Evolutionary conservation across 2,888 invertebrate species (phyloP), one percentile per base, ranked within the genome.

Genomic region (Athalia rosae): DNA sequence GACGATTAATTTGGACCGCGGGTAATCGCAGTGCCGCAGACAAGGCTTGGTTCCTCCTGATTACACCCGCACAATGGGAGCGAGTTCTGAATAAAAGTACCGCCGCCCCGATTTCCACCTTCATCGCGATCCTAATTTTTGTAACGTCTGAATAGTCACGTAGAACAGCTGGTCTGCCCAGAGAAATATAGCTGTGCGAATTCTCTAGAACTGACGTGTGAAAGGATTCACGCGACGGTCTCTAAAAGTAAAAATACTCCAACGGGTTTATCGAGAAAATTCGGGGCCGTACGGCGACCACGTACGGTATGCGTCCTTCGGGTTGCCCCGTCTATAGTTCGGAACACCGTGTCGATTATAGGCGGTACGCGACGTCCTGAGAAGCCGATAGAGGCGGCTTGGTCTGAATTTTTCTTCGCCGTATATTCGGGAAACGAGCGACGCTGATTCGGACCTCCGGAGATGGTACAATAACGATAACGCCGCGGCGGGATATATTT

Each of bases 161-260:
- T 71, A 71, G 58, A 71, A 58, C 71, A 71, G 71, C 45, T 71
- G 58, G 58, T 71, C 71, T 53, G 7, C n/a, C 9, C 9, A 9
- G 4, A 6, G 53, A 11, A 53, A 9, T 7, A 53, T n/a, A 53
- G n/a, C n/a, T 11, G 53, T n/a, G 4, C n/a, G n/a, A n/a, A n/a
- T 53, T n/a, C 11, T 53, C 9, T 4, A 28, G 28, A 28, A 28
- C 28, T 28, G 28, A 28, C 28, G 28, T 1, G 2, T 28, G 2
- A 28, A 28, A 28, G 28, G 28, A 28, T 28, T 28, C 28, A 28
- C n/a, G 56, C n/a, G 43, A 28, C 43, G 28, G 7, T 59, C n/a
- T 3, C 15, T 41, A 5, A 15, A 43, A 56, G 58, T 43, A 58
- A 71, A 71, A 71, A 71, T 71, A 71, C 56, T 58, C 43, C n/a